Evolutionary conservation across 2,113 vertebrate species (phyloP), one percentile per base, ranked within the genome.

Genomic region (Nothobranchius kuhntae): DNA sequence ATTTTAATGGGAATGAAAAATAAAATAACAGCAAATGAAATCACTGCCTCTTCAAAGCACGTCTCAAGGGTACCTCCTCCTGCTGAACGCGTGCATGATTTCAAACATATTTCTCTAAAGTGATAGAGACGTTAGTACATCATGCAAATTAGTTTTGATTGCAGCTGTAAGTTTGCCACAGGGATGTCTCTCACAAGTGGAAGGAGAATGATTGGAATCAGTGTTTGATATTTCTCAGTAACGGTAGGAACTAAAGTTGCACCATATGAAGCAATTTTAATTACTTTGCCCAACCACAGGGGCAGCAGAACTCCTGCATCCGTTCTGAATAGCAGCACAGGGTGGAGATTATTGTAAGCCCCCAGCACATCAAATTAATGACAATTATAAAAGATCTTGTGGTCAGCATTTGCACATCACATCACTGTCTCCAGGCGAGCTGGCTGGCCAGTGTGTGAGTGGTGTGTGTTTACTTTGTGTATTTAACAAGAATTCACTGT

Each of bases 221-320:
- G 44, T 80, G 73, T 80, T 83, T 89, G 71, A 90, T 84, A 66
- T 88, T 75, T 78, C 76, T 68, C 65, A 40, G 38, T 5, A 40
- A 40, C 9, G 38, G 38, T 7, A 78, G 79, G 83, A 85, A 77
- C 79, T 86, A 86, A 90, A 91, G 80, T 84, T 24, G 60, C 83
- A 38, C 83, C 77, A 73, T 89, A 66, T 80, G 87, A 88, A 83
- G 75, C 86, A n/a, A 77, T 87, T 91, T 83, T 89, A 89, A 92
- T 89, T 86, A 92, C 82, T 86, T 86, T 76, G 67, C 55, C 61
- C 69, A 78, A 81, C 87, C 72, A 77, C 44, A 30, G 71, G 77
- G 75, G 68, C 65, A 21, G 48, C 17, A 52, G 64, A 69, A 84
- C 79, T 61, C 83, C 79, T 26, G 35, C 68, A 13, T 69, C 64